phyloP scores from a whole-genome alignment of 1,140 invertebrate species.

The Calephelis nemesis region DNA sequence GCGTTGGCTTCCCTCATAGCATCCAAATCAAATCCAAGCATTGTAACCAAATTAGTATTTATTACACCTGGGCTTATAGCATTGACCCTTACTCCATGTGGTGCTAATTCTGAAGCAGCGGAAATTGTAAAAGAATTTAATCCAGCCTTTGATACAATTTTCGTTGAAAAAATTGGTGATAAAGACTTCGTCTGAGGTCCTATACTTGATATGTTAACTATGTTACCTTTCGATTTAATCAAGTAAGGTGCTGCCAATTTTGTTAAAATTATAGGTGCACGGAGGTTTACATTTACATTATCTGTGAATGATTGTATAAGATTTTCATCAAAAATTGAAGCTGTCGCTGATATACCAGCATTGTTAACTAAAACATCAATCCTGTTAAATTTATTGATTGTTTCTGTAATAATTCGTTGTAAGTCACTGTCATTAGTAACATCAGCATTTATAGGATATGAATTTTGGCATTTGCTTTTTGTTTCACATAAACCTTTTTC shows the following conservation, averaged over 20 bases:
- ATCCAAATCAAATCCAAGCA: conserved; percentile 26
- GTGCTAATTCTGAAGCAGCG: too few species aligned
- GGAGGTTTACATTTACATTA: conserved; percentile 35
- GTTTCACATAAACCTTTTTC: neutral
- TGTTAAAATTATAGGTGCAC: conserved; percentile 30
- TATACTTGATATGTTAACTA: conserved; percentile 40
- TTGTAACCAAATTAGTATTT: conserved; percentile 33
- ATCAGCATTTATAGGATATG: neutral
- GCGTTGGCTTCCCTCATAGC: conserved; percentile 13
- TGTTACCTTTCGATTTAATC: conserved; percentile 33
- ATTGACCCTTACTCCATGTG: too few species aligned
- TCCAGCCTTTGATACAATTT: conserved; percentile 31
- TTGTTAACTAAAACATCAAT: conserved; percentile 29
- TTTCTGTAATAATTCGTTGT: neutral
- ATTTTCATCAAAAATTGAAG: neutral
- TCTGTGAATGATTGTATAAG: neutral
- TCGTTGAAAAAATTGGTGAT: conserved; percentile 4
- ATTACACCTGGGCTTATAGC: neutral
- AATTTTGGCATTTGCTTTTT: neutral
- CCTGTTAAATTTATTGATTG: too few species aligned
- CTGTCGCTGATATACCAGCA: conserved; percentile 6
- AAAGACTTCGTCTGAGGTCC: neutral
- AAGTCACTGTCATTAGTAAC: neutral
- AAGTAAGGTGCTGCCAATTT: conserved; percentile 4
- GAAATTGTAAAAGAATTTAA: conserved; percentile 29